phyloP scores from a whole-genome alignment of 2,113 vertebrate species.

The Sebastes schlegelii region DNA sequence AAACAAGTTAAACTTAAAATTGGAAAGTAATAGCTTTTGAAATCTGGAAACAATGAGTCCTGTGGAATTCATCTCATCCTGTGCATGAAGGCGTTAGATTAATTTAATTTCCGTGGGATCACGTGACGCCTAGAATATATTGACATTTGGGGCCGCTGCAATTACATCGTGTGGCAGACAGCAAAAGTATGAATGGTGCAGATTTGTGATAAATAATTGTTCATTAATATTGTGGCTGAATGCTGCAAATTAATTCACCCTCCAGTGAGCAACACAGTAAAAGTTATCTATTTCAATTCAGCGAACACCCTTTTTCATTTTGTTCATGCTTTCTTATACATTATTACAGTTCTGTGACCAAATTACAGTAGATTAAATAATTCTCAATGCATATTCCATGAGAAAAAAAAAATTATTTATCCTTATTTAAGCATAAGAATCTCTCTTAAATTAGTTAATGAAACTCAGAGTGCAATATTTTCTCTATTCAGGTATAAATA shows the following conservation, averaged over 20 bases:
- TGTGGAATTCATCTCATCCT: conserved; percentile 31
- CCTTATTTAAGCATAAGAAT: conserved; percentile 2
- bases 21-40: conserved; percentile 32
- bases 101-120: conserved; percentile 80
- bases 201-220: conserved; percentile 94
- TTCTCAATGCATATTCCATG: background rate
- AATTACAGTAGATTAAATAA: background rate
- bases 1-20: conserved; percentile 22
- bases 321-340: background rate
- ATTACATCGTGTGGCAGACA: conserved; percentile 88
- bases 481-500: conserved; percentile 71
- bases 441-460: background rate
- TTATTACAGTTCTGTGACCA: conserved; percentile 9
- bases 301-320: background rate
- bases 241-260: conserved; percentile 90
- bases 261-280: conserved; percentile 87
- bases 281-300: conserved; percentile 39
- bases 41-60: conserved; percentile 27
- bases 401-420: conserved; percentile 5
- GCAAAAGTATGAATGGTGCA: conserved; percentile 90
- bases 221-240: conserved; percentile 89
- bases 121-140: conserved; percentile 89
- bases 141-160: conserved; percentile 91
- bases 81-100: conserved; percentile 34
- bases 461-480: conserved; percentile 1